A percentile compares a stretch with the other conserved stretches of the same genome.
These are phyloP conservation scores for Anolis sagrei DNA, from an alignment of 2,113 vertebrate genomes.

Conservation along the genomic window DNA sequence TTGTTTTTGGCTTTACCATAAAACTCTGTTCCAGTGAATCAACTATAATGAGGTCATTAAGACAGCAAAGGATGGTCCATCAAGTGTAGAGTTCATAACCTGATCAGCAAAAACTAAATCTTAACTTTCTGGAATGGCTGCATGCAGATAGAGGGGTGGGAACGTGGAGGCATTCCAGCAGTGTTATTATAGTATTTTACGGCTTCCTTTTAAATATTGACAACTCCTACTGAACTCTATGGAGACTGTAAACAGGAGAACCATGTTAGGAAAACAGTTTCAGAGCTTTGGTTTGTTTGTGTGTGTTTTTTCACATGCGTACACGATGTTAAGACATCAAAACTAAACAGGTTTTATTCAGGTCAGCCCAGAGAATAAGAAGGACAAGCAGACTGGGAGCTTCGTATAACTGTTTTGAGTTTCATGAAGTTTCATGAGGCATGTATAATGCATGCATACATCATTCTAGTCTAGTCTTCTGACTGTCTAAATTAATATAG, in stretches of 20 bases:
- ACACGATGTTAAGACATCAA: too few relatives aligned
- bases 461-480: too few relatives aligned
- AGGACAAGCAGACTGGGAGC: too few relatives aligned
- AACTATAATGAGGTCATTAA: slow-evolving; percentile 20
- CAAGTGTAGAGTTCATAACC: not conserved
- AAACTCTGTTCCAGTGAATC: slow-evolving; percentile 24
- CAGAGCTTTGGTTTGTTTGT: not conserved
- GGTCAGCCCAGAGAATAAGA: too few relatives aligned
- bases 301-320: not conserved
- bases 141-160: not conserved
- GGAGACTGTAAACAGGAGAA: not conserved
- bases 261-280: not conserved
- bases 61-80: slow-evolving; percentile 15
- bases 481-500: too few relatives aligned
- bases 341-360: too few relatives aligned
- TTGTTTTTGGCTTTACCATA: not conserved
- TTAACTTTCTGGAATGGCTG: not conserved
- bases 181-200: not conserved
- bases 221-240: not conserved
- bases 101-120: not conserved
- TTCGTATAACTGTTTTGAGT: too few relatives aligned
- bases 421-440: too few relatives aligned
- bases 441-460: too few relatives aligned
- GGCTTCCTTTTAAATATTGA: slow-evolving; percentile 2
- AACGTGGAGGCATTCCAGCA: not conserved